Percentiles rank a stretch among this genome's conserved stretches.
Conservation (phyloP, 2,888 invertebrate species). For the Ennomos fuscantarius region DNA sequence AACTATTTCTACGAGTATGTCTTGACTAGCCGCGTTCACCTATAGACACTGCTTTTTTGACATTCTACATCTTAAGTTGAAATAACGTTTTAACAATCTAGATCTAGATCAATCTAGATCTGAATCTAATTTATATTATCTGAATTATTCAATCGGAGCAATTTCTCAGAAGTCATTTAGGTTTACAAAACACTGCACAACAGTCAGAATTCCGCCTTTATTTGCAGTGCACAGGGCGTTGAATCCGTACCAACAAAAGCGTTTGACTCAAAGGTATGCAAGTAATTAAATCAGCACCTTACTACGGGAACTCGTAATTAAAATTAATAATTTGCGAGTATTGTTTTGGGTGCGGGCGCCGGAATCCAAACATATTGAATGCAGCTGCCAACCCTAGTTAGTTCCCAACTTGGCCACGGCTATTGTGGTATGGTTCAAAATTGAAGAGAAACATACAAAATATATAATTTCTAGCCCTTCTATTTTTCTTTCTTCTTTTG, state of each 20-base stretch:
- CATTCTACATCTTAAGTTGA: no score
- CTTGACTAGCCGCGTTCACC: no score
- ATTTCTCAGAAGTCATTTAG: no score
- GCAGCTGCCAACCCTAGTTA: slow-evolving; percentile 60
- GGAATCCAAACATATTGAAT: slow-evolving; percentile 61
- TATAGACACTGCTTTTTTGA: no score
- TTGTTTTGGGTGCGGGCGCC: slow-evolving; percentile 45
- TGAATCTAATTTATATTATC: no score
- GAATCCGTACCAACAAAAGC: slow-evolving; percentile 10
- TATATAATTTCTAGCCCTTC: slow-evolving; percentile 18
- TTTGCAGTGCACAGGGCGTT: neutral
- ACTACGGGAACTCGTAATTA: slow-evolving; percentile 37
- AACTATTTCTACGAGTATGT: no score
- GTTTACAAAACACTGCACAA: slow-evolving; percentile 1
- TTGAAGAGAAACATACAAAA: slow-evolving; percentile 7
- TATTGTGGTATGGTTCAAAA: slow-evolving; percentile 39
- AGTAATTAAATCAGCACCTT: slow-evolving; percentile 38
- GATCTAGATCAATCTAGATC: no score
- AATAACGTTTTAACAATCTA: no score
- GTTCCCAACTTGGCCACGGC: slow-evolving; percentile 54
- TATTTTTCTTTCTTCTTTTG: no score
- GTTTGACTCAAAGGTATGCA: slow-evolving; percentile 29
- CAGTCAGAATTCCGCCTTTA: neutral
- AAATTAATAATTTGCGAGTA: slow-evolving; percentile 49
- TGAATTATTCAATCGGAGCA: no score